Evolutionary conservation across 2,797 vertebrate genomes (phyloP).

Genomic region (Microtus agrestis): DNA sequence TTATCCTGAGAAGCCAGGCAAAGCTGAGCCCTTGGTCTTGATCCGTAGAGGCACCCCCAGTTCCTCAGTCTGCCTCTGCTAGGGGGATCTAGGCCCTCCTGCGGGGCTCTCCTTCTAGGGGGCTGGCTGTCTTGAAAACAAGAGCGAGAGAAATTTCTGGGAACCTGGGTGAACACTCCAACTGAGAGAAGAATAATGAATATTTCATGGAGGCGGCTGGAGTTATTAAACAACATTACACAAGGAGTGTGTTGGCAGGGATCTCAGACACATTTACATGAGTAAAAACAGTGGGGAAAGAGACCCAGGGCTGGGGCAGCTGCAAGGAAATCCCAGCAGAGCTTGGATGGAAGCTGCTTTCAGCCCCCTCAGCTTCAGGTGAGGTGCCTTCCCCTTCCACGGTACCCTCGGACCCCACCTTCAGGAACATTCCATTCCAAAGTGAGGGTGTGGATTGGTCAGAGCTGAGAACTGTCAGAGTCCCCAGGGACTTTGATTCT

Average conservation of each 20-base stretch:
- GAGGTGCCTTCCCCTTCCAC: too few species aligned
- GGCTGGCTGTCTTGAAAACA: background rate
- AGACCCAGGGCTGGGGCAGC: background rate
- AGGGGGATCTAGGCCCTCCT: background rate
- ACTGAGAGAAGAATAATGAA: conserved; percentile 68
- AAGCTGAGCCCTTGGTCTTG: fast-evolving
- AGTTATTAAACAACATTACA: conserved; percentile 80
- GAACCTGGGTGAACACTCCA: conserved; percentile 38
- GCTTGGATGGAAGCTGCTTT: too few species aligned
- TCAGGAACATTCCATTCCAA: background rate
- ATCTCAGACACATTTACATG: conserved; percentile 74
- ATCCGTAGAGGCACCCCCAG: background rate
- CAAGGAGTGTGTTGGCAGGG: conserved; percentile 76
- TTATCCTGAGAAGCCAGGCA: background rate
- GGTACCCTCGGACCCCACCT: background rate
- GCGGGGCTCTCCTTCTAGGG: background rate
- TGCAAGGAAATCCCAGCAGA: background rate
- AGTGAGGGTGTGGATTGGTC: background rate
- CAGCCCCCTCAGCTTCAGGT: background rate
- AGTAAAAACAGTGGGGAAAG: conserved; percentile 52
- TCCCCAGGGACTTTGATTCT: background rate
- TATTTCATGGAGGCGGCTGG: conserved; percentile 79
- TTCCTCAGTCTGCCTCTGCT: background rate
- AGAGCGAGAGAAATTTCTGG: conserved; percentile 61
- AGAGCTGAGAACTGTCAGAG: background rate